These are phyloP conservation scores for Netelia melanura DNA, from an alignment of 2,888 invertebrate species.

Conservation along the genomic window DNA sequence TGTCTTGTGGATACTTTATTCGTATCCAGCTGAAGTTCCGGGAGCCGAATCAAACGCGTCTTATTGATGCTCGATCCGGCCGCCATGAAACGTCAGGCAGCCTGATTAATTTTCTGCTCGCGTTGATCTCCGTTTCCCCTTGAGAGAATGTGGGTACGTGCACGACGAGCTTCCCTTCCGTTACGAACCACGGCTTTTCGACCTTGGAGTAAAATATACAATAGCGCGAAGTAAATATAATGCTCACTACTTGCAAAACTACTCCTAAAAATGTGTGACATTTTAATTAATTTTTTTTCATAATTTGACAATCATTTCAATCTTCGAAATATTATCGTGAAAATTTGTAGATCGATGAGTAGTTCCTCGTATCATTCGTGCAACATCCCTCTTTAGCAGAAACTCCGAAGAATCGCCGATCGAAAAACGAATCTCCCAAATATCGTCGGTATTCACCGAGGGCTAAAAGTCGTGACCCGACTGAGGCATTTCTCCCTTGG, in stretches of 20 bases:
- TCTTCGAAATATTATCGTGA: too few species aligned
- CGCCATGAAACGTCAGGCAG: too few species aligned
- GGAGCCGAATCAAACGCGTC: too few species aligned
- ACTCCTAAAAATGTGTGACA: too few species aligned
- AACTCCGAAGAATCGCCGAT: conserved; percentile 7
- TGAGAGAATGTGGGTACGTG: conserved; percentile 18
- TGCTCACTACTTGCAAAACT: not conserved
- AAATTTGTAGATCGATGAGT: too few species aligned
- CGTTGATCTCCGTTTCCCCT: not conserved
- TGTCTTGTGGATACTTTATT: too few species aligned
- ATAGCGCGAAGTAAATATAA: not conserved
- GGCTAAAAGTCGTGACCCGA: conserved; percentile 55
- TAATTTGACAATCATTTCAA: too few species aligned
- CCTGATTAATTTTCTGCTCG: too few species aligned
- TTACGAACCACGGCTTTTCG: not conserved
- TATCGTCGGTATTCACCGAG: conserved; percentile 1
- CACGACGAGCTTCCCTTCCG: not conserved
- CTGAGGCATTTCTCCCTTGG: conserved; percentile 44
- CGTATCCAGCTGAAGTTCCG: too few species aligned
- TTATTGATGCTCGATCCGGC: too few species aligned
- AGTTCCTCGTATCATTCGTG: not conserved
- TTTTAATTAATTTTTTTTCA: too few species aligned
- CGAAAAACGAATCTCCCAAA: conserved; percentile 33
- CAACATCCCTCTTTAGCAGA: not conserved
- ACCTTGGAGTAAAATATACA: not conserved